Evolutionary conservation across 2,888 invertebrate species (phyloP), one percentile per base, ranked within the genome.

Genomic region (Sphaerophoria rueppellii): DNA sequence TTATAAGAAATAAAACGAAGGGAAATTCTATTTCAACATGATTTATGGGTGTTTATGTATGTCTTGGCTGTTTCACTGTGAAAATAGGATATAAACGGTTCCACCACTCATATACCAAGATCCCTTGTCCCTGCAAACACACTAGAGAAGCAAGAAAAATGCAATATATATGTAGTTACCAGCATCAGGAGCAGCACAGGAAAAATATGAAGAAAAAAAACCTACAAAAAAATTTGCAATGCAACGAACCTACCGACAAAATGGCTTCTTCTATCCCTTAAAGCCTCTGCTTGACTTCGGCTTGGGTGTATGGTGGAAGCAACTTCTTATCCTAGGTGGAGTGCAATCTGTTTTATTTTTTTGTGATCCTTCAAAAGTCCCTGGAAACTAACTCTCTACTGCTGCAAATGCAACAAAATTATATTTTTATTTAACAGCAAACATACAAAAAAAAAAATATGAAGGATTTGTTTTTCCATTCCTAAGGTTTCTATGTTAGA

Each of bases 21-120:
- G 63, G 70, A 78, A 77, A 82, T 72, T 77, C 77, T 61, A 82
- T 82, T 78, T 78, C 78, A 57, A 73, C 73, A 78, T 78, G 82
- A 78, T 70, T 82, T 82, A 82, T 82, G 70, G 70, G 52, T 74
- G 63, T 50, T 34, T 2, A 9, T 4, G 9, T 46, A 1, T 46
- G n/a, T 12, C 46, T n/a, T 46, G 46, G 4, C 14, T 60, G 43
- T 52, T 73, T 9, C 46, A 46, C 70, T 70, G 70, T 48, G 24
- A 82, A 60, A 60, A 70, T 54, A 14, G 73, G 82, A 82, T 78
- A 82, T 78, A 78, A 82, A 78, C 82, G 78, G 73, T 70, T 70
- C 52, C 63, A 82, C 69, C 46, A 78, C 78, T 78, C 69, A 70
- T 70, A 14, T 48, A 74, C 52, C 77, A 40, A 11, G 35, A 11